phyloP scores from a whole-genome alignment of 2,113 vertebrate genomes.

The Sterrhoptilus dennistouni region DNA sequence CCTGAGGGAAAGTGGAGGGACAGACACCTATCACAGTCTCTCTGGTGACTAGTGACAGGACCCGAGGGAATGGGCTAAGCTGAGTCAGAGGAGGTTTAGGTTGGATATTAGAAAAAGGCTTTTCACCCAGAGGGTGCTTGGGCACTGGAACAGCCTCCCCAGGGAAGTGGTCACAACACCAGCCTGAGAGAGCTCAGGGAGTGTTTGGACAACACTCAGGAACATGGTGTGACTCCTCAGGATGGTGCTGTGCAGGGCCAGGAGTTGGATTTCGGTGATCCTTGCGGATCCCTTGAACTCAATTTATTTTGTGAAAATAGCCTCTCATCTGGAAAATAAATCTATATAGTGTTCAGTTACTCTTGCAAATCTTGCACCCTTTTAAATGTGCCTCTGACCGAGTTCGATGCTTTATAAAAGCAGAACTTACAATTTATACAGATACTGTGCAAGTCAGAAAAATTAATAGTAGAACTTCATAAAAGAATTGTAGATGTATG shows the following conservation, averaged over 20 bases:
- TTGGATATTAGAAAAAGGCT: background rate
- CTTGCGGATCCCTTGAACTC: background rate
- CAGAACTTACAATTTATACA: background rate
- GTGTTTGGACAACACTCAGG: background rate
- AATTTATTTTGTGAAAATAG: background rate
- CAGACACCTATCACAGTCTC: background rate
- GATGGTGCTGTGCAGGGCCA: no score
- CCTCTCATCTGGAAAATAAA: background rate
- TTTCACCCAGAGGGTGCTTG: rapidly evolving
- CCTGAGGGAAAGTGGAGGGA: rapidly evolving
- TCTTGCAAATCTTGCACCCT: background rate
- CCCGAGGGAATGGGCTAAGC: rapidly evolving
- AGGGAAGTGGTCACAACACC: background rate
- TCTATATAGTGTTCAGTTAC: background rate
- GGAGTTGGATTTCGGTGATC: rapidly evolving
- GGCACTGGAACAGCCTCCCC: background rate
- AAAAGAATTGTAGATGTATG: background rate
- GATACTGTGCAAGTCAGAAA: background rate
- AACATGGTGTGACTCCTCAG: background rate
- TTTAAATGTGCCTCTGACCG: background rate
- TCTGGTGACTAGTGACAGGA: background rate
- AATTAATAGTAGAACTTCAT: background rate
- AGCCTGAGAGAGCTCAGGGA: background rate
- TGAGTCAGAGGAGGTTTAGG: background rate
- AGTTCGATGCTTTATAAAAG: background rate